phyloP scores from a whole-genome alignment of 2,888 invertebrate species.

The Drosophila atroscutellata region DNA sequence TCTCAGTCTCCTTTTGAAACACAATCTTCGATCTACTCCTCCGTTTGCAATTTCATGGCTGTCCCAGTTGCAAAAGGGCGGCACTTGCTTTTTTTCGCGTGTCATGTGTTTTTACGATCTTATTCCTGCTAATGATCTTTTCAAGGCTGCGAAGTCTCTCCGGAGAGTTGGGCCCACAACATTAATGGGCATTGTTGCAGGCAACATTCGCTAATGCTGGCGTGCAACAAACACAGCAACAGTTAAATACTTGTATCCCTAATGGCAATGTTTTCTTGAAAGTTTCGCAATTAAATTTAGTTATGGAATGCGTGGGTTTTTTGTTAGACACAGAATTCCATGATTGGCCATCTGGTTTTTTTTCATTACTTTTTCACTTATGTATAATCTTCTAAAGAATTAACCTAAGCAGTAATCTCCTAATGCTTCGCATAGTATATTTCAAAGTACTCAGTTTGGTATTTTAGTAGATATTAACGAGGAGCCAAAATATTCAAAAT shows the following conservation, averaged over 20 bases:
- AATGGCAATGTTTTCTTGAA: conserved; percentile 34
- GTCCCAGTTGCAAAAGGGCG: conserved; percentile 60
- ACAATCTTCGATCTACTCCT: conserved; percentile 15
- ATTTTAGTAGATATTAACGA: neutral
- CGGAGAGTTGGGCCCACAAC: conserved; percentile 10
- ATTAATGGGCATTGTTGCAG: conserved; percentile 41
- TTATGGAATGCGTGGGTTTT: conserved; percentile 6
- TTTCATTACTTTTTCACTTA: neutral
- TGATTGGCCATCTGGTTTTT: neutral
- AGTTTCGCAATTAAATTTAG: conserved; percentile 47
- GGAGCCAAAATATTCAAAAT: neutral
- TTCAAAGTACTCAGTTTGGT: neutral
- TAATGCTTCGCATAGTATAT: neutral
- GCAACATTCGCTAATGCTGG: conserved; percentile 56
- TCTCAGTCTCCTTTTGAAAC: conserved; percentile 29
- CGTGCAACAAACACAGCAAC: conserved; percentile 10
- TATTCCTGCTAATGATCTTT: conserved; percentile 76
- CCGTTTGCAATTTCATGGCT: conserved; percentile 70
- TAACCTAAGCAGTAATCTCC: neutral
- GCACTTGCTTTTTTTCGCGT: conserved; percentile 70
- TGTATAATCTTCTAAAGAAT: neutral
- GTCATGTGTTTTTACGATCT: conserved; percentile 77
- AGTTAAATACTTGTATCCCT: conserved; percentile 6
- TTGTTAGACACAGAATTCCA: neutral
- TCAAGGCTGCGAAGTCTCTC: conserved; percentile 38